phyloP scores from a whole-genome alignment of 2,888 invertebrate species.

The Cantharis rustica region DNA sequence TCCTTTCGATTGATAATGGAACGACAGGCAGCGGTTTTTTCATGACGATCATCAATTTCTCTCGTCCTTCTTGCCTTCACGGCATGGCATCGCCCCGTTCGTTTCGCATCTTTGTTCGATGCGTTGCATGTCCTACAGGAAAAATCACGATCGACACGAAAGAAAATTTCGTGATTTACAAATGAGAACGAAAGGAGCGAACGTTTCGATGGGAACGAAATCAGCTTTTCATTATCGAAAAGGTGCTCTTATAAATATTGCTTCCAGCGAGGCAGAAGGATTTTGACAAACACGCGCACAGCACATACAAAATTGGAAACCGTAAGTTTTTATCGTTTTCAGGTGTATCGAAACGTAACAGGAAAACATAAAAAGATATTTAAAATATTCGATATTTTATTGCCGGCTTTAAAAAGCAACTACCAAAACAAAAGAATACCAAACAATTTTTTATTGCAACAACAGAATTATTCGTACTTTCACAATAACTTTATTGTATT shows the following conservation, averaged over 20 bases:
- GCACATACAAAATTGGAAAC: neutral
- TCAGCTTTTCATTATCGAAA: neutral
- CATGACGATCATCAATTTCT: neutral
- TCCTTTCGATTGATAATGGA: neutral
- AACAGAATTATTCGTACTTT: neutral
- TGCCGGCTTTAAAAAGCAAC: neutral
- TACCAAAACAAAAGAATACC: neutral
- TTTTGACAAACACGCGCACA: neutral
- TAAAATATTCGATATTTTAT: neutral
- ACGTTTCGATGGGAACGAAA: neutral
- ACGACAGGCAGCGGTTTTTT: neutral
- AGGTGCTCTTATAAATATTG: neutral
- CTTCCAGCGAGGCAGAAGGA: neutral
- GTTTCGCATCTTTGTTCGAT: conserved; percentile 4
- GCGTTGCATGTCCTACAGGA: neutral
- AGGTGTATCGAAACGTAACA: neutral
- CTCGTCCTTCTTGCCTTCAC: neutral
- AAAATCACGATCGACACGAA: neutral
- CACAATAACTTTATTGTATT: neutral
- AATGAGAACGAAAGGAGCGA: neutral
- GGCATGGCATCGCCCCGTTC: neutral
- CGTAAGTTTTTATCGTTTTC: neutral
- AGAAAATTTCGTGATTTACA: neutral
- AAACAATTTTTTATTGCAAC: neutral
- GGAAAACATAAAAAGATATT: neutral